Conservation (phyloP, 2,113 vertebrate species). For the Oenanthe oenanthe region DNA sequence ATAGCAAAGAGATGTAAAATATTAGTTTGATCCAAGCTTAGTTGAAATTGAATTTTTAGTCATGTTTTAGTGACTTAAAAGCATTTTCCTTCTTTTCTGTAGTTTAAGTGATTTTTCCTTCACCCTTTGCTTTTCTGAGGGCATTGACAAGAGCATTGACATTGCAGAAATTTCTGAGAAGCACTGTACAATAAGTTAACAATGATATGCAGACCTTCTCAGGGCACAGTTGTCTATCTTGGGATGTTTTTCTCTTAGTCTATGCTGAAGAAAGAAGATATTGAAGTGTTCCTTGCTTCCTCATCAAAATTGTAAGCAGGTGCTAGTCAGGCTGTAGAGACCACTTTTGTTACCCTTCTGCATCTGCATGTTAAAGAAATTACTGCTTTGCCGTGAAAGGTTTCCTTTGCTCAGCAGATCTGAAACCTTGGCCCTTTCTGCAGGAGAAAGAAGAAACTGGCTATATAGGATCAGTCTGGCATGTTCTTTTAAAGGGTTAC, state of each 20-base stretch:
- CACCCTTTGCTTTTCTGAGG: background rate
- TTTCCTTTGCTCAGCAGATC: background rate
- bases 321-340: background rate
- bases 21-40: background rate
- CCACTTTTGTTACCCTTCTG: background rate
- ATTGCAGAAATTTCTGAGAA: background rate
- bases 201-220: slow-evolving; percentile 3
- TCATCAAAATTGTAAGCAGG: background rate
- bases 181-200: background rate
- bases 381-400: background rate
- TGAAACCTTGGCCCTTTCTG: background rate
- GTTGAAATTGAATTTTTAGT: slow-evolving; percentile 29
- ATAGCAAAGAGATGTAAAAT: background rate
- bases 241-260: background rate
- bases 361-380: background rate
- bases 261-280: background rate
- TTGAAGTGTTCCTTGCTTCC: background rate
- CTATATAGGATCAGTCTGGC: background rate
- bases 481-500: background rate
- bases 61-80: background rate
- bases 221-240: background rate
- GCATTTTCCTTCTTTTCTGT: background rate
- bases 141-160: background rate
- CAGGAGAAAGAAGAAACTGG: background rate
- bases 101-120: background rate